phyloP scores from a whole-genome alignment of 2,113 vertebrate genomes.

The Protobothrops flavoviridis region DNA sequence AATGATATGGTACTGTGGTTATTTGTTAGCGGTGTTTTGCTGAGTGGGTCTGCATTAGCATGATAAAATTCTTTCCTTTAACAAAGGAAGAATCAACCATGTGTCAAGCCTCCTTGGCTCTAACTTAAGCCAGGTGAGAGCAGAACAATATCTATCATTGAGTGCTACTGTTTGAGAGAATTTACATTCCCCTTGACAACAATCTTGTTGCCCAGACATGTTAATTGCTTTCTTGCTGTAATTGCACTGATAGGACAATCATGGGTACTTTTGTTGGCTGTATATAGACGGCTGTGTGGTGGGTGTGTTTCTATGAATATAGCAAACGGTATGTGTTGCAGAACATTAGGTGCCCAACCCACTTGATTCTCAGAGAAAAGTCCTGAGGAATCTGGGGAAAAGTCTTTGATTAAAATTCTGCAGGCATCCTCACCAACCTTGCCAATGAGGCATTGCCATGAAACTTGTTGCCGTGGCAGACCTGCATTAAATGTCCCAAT shows the following conservation, averaged over 20 bases:
- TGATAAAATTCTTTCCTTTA: neutral
- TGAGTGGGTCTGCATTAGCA: conserved; percentile 1
- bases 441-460: neutral
- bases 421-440: neutral
- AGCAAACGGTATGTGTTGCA: neutral
- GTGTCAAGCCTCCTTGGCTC: neutral
- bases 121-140: neutral
- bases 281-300: neutral
- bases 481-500: neutral
- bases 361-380: accelerated
- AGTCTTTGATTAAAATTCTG: accelerated
- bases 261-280: neutral
- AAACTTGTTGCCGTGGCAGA: neutral
- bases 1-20: neutral
- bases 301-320: conserved; percentile 1
- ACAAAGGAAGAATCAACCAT: conserved; percentile 3
- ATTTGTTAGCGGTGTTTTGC: accelerated
- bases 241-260: neutral
- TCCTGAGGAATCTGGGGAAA: neutral
- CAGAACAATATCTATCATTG: neutral
- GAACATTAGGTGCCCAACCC: neutral
- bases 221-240: neutral
- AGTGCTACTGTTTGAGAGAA: neutral
- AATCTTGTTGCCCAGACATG: neutral
- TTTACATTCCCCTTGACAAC: neutral